Conservation (phyloP, 2,797 vertebrate genomes). For the Bucorvus abyssinicus region DNA sequence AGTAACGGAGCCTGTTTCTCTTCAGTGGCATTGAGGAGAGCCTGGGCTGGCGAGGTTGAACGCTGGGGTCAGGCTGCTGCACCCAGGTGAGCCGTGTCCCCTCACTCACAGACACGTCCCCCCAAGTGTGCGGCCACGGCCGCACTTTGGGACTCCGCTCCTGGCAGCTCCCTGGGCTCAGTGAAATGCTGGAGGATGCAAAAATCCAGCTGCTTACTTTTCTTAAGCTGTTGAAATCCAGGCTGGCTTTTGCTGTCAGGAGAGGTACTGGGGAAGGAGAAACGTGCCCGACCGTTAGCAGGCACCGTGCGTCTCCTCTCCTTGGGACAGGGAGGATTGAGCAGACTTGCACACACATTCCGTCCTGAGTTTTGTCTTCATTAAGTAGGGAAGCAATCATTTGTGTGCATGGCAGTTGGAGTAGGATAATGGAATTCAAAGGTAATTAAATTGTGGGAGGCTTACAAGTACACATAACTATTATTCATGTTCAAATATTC, state of each 20-base stretch:
- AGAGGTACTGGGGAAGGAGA: background rate
- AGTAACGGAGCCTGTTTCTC: accelerated
- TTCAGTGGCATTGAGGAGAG: background rate
- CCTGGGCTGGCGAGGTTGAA: background rate
- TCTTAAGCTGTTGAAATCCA: background rate
- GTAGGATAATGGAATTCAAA: background rate
- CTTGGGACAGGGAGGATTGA: background rate
- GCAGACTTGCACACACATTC: accelerated
- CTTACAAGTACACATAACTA: background rate
- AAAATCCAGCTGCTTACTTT: background rate
- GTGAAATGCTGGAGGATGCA: background rate
- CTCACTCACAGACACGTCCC: background rate
- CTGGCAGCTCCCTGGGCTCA: background rate
- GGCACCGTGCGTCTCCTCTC: no score
- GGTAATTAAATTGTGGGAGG: background rate
- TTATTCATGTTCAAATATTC: background rate
- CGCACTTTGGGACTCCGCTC: accelerated
- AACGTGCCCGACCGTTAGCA: background rate
- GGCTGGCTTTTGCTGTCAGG: background rate
- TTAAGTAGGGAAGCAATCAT: background rate
- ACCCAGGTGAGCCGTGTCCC: accelerated
- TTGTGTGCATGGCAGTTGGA: background rate
- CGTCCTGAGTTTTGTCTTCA: background rate
- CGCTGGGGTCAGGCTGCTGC: accelerated
- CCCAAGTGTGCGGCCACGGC: accelerated